Base-by-base conservation (phyloP, 1,140 invertebrate species). In the Drosophila simulans region DNA sequence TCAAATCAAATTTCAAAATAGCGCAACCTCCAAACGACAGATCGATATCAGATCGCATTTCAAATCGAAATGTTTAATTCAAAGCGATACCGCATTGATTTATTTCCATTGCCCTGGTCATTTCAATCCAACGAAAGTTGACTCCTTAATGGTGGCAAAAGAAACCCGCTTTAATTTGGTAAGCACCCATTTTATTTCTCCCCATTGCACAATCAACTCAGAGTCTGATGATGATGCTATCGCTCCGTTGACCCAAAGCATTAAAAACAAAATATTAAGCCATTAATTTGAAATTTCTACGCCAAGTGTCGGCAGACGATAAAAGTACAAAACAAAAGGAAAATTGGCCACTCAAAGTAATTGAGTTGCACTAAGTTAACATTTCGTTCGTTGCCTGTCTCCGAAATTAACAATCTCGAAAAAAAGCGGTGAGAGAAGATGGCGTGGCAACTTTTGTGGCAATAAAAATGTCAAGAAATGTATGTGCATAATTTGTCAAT, bases 401-500 rank as follows among this genome's bases (percentile, higher is more conserved):
- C 43, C 37, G 42, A 48, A 62, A 55, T 55, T 53, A 62, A 48
- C 40, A 46, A 74, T 70, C 48, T 35, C 8, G 13, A 8, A 42
- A 49, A 17, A 27, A 34, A 42, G 46, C 4, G 27, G n/a, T 25
- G 13, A 17, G 39, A 51, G 52, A 52, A 53, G 55, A 51, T 13
- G 39, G 46, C 60, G 48, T 66, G 43, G 75, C 46, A 10, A 15
- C 22, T 48, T 48, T 48, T n/a, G 45, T 72, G 59, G 57, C 60
- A 81, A 86, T 85, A 85, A 85, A 88, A 88, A 56, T 63, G 83
- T 78, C 82, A 37, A 59, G 54, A 70, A 79, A 80, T 77, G 80
- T 80, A 89, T 76, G 65, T 52, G 62, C 70, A 73, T 80, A 80
- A 89, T 89, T 88, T 88, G 83, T 80, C 76, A 89, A 88, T 88